A percentile compares a stretch with the other conserved stretches of the same genome.
phyloP scores from a whole-genome alignment of 2,113 vertebrate species.

The Oenanthe melanoleuca region DNA sequence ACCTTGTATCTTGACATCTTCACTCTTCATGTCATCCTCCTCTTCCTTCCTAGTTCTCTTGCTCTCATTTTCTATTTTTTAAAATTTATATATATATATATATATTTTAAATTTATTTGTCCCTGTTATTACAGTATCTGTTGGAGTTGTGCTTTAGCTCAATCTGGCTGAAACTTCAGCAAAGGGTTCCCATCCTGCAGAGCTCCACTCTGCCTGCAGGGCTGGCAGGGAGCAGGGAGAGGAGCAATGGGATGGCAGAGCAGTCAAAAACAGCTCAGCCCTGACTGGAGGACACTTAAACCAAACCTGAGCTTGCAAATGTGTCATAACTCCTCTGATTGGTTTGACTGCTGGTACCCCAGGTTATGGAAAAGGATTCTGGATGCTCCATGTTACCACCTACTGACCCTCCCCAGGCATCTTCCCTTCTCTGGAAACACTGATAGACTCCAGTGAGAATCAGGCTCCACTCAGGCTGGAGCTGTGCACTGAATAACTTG shows the following conservation, averaged over 20 bases:
- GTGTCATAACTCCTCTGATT: too few species aligned
- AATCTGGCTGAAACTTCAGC: not conserved
- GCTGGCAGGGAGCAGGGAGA: not conserved
- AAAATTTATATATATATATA: too few species aligned
- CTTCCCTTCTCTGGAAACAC: not conserved
- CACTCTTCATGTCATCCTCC: not conserved
- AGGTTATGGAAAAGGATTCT: not conserved
- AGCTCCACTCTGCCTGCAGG: not conserved
- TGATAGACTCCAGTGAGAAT: not conserved
- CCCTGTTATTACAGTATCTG: not conserved
- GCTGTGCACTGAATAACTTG: not conserved
- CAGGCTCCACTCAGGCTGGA: not conserved
- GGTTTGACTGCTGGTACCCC: not conserved
- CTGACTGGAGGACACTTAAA: not conserved
- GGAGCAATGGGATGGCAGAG: not conserved
- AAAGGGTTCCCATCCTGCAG: fast-evolving
- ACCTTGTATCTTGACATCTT: not conserved
- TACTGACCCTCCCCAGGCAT: not conserved
- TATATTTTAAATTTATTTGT: not conserved
- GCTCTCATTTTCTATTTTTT: not conserved
- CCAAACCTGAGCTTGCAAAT: not conserved
- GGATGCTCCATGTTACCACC: not conserved
- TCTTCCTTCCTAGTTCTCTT: not conserved
- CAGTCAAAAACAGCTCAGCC: not conserved
- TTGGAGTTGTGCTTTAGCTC: not conserved